Percentiles rank a stretch among this genome's conserved stretches.
Evolutionary conservation across 2,888 invertebrate species (phyloP).

Genomic region (Pemphredon lugubris): DNA sequence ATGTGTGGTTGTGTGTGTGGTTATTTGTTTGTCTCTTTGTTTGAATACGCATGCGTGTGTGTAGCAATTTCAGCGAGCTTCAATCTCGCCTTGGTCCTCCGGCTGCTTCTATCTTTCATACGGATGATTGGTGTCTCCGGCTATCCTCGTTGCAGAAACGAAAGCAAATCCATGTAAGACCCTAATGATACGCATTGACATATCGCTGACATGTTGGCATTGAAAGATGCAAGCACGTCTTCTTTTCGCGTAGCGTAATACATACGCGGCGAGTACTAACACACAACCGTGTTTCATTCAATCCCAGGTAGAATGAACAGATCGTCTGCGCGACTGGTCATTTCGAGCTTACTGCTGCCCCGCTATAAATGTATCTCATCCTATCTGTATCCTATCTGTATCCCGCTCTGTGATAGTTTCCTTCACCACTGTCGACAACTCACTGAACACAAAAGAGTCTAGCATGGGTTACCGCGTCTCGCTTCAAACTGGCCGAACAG

Average conservation of each 20-base stretch:
- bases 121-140: constrained; percentile 14
- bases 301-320: not conserved
- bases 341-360: not conserved
- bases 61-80: constrained; percentile 42
- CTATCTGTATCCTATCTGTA: not conserved
- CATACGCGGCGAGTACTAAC: no score
- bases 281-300: not conserved
- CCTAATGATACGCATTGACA: constrained; percentile 36
- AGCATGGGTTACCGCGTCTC: constrained; percentile 42
- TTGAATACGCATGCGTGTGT: no score
- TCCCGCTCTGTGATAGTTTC: constrained; percentile 20
- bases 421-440: constrained; percentile 56
- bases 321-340: no score
- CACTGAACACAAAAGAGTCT: constrained; percentile 66
- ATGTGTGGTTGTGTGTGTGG: not conserved
- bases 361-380: not conserved
- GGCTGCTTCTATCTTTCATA: constrained; percentile 22
- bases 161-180: constrained; percentile 42
- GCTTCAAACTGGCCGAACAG: constrained; percentile 20
- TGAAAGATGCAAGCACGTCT: not conserved
- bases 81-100: constrained; percentile 68
- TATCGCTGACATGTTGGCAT: constrained; percentile 27
- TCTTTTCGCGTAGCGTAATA: no score
- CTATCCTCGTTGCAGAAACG: constrained; percentile 14
- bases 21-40: not conserved